These are phyloP conservation scores for Cyphomyrus plagiostoma DNA, from an alignment of 2,113 vertebrate genomes.

Conservation along the genomic window DNA sequence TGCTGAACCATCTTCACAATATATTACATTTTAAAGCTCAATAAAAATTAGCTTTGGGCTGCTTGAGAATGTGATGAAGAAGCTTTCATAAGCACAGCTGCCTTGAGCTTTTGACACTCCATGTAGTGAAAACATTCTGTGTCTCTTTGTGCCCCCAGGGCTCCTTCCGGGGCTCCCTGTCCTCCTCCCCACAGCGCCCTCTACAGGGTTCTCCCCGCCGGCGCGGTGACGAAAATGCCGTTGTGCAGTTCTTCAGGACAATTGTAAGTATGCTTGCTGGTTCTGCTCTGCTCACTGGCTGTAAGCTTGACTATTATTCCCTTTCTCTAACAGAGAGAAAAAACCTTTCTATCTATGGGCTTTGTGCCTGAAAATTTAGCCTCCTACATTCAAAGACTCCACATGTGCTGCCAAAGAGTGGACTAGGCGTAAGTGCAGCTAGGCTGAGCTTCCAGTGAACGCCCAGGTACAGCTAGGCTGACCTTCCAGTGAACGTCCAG, in stretches of 20 bases:
- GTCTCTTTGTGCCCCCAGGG: constrained; percentile 44
- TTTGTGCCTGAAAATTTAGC: not conserved
- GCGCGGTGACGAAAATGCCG: constrained; percentile 79
- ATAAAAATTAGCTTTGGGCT: not conserved
- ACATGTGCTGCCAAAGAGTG: not conserved
- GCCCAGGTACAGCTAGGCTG: not conserved
- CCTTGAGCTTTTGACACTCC: not conserved
- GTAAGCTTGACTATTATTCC: not conserved
- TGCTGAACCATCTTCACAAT: not conserved
- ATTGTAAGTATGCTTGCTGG: constrained; percentile 70
- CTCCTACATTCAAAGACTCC: not conserved
- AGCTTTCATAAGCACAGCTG: not conserved
- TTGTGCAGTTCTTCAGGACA: constrained; percentile 94
- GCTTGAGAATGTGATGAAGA: not conserved
- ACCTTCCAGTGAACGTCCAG: not conserved
- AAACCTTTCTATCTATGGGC: not conserved
- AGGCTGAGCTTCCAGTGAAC: not conserved
- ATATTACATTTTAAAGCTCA: not conserved
- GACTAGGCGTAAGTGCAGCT: not conserved
- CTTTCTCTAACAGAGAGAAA: not conserved
- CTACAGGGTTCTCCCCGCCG: constrained; percentile 69
- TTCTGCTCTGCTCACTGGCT: not conserved
- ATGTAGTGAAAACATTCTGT: not conserved
- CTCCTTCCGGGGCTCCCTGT: constrained; percentile 65
- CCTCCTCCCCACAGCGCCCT: constrained; percentile 78